Evolutionary conservation across 2,797 vertebrate genomes (phyloP).

Genomic region (Caiman crocodilus): DNA sequence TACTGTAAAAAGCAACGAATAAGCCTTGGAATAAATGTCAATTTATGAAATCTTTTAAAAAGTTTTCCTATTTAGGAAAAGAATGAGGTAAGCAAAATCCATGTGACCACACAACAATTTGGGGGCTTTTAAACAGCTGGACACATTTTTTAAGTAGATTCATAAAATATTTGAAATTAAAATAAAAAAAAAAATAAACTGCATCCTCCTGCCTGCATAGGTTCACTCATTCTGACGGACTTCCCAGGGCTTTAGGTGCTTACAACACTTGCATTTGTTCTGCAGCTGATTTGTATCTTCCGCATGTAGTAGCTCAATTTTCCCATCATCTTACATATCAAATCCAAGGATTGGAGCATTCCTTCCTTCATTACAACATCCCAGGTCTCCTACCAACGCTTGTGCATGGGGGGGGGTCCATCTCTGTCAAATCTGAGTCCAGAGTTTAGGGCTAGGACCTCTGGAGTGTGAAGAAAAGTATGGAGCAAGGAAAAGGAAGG

Average conservation of each 20-base stretch:
- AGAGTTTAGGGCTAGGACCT: not conserved
- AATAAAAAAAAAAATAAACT: not conserved
- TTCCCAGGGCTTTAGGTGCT: not conserved
- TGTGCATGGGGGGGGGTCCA: not conserved
- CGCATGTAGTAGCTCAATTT: not conserved
- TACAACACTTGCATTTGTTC: not conserved
- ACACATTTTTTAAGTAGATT: not conserved
- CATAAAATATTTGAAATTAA: not conserved
- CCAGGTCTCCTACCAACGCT: not conserved
- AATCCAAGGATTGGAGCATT: not conserved
- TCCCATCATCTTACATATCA: not conserved
- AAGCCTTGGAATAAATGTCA: rapidly evolving
- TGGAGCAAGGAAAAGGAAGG: not conserved
- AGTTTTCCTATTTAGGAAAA: not conserved
- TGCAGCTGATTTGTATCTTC: not conserved
- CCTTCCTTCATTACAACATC: not conserved
- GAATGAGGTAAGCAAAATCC: rapidly evolving
- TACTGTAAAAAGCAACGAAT: not conserved
- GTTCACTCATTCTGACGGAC: not conserved
- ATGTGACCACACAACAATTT: rapidly evolving
- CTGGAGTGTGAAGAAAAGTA: not conserved
- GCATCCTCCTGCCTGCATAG: not conserved
- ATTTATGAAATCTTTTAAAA: rapidly evolving
- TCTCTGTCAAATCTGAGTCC: not conserved
- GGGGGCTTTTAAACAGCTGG: not conserved